A percentile compares a stretch with the other conserved stretches of the same genome.
These are phyloP conservation scores for Anguilla pacifica DNA, from an alignment of 2,797 vertebrate genomes.

Conservation along the genomic window DNA sequence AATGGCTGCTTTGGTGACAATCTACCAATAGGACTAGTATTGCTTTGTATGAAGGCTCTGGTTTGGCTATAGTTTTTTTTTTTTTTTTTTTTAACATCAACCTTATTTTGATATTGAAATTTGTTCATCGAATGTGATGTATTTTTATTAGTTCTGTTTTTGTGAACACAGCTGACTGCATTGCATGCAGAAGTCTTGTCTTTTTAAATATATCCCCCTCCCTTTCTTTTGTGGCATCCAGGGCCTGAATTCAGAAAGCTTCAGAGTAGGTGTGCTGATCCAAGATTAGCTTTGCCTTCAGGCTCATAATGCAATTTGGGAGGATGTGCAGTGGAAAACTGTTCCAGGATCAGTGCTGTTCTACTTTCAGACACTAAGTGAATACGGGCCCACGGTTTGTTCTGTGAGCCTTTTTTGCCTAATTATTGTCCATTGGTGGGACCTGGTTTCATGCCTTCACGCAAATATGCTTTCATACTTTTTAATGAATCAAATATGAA, in stretches of 20 bases:
- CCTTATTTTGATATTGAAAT: background rate
- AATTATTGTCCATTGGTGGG: background rate
- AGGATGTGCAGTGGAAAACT: background rate
- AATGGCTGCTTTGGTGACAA: background rate
- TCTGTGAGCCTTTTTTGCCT: background rate
- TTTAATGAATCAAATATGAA: background rate
- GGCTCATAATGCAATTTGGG: background rate
- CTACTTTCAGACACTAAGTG: background rate
- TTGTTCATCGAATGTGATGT: background rate
- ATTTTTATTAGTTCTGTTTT: background rate
- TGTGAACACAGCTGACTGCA: no score
- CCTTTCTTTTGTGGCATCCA: background rate
- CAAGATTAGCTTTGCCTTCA: background rate
- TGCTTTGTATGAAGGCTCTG: background rate
- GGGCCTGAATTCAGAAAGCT: background rate
- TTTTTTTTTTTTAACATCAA: background rate
- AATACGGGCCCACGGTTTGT: background rate
- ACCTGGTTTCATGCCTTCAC: background rate
- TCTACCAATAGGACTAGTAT: background rate
- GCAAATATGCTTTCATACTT: background rate
- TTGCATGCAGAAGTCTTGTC: no score
- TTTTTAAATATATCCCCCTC: background rate
- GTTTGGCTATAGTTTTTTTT: background rate
- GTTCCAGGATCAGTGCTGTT: background rate
- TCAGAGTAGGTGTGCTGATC: background rate